Conservation (phyloP, 2,888 invertebrate species). For the Arrhopalites spinosus region DNA sequence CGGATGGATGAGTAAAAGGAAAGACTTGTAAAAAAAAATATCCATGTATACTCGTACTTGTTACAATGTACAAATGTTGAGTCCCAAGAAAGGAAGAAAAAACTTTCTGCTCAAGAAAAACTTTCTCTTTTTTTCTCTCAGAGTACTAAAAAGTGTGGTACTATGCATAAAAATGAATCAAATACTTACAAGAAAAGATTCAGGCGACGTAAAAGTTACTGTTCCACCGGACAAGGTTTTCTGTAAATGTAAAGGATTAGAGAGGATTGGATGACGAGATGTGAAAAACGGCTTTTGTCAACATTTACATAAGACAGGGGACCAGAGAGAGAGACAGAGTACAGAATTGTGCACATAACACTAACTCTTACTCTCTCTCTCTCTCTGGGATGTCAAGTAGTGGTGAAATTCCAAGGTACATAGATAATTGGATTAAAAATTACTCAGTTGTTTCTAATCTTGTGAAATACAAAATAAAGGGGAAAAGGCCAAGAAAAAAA, state of each 20-base stretch:
- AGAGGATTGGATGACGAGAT: slow-evolving; percentile 24
- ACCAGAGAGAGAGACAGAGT: slow-evolving; percentile 10
- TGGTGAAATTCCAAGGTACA: slow-evolving; percentile 1
- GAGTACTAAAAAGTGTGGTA: background rate
- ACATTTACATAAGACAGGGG: slow-evolving; percentile 23
- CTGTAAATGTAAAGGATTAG: slow-evolving; percentile 38
- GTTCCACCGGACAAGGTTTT: slow-evolving; percentile 43
- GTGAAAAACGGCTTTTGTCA: slow-evolving; percentile 28
- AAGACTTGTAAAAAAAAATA: background rate
- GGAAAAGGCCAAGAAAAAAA: background rate
- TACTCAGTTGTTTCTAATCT: background rate
- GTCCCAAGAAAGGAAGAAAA: background rate
- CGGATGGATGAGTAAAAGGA: slow-evolving; percentile 18
- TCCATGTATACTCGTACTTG: too few species aligned
- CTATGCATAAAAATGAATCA: slow-evolving; percentile 20
- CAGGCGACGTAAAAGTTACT: slow-evolving; percentile 60
- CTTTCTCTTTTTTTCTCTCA: background rate
- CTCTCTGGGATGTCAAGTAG: slow-evolving; percentile 7
- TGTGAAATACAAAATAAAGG: background rate
- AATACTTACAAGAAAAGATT: slow-evolving; percentile 59
- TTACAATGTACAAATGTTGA: background rate
- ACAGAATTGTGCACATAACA: slow-evolving; percentile 29
- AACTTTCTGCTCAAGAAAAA: background rate
- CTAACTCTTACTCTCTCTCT: slow-evolving; percentile 9
- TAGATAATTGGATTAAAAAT: slow-evolving; percentile 35